Evolutionary conservation across 2,888 invertebrate species (phyloP).

Genomic region (Rugalucina vietnamica): DNA sequence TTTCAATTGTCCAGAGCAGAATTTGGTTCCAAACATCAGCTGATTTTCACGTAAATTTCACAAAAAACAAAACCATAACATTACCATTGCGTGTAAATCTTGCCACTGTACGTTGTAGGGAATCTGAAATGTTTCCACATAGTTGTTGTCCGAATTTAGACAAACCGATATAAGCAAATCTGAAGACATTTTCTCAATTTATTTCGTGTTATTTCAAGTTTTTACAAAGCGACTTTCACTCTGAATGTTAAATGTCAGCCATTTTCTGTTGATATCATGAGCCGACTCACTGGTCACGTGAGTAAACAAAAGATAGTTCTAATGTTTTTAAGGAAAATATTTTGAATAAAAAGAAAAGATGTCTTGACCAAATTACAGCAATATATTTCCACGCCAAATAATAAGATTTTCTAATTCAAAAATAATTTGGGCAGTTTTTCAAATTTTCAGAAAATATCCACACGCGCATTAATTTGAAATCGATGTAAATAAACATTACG

Average conservation of each 20-base stretch:
- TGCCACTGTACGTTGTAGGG: conserved; percentile 59
- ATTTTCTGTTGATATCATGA: conserved; percentile 56
- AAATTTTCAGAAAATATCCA: neutral
- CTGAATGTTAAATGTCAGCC: conserved; percentile 28
- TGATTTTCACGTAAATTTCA: conserved; percentile 19
- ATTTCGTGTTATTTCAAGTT: conserved; percentile 21
- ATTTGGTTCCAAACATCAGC: conserved; percentile 19
- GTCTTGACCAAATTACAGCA: neutral
- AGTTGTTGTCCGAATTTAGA: conserved; percentile 49
- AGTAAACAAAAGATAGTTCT: conserved; percentile 35
- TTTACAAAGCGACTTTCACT: conserved; percentile 25
- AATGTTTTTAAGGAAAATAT: neutral
- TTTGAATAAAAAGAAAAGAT: neutral
- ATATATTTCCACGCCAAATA: neutral
- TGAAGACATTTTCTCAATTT: conserved; percentile 26
- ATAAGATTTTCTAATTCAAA: neutral
- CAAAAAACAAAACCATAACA: neutral
- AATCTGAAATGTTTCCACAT: conserved; percentile 59
- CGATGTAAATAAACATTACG: conserved; percentile 53
- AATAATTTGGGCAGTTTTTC: neutral
- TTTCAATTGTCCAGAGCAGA: too few relatives aligned
- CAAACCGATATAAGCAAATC: conserved; percentile 46
- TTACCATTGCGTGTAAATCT: conserved; percentile 67
- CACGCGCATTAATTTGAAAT: neutral
- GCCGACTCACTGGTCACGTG: conserved; percentile 51